These are phyloP conservation scores for Oncopeltus fasciatus DNA, from an alignment of 1,140 invertebrate species.

Conservation along the genomic window DNA sequence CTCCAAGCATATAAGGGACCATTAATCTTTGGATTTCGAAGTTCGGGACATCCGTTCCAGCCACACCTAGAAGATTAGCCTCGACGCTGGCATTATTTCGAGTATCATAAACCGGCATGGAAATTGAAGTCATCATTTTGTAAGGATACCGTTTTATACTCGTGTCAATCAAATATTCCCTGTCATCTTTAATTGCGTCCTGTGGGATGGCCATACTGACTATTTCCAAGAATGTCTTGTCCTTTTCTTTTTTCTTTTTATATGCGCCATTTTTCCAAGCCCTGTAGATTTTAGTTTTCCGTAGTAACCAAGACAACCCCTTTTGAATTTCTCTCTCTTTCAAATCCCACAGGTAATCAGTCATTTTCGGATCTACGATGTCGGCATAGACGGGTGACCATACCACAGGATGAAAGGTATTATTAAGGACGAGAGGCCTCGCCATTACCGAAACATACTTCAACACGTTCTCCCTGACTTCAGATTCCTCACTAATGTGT, in stretches of 20 bases:
- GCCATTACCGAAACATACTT: constrained; percentile 85
- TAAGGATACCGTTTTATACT: constrained; percentile 42
- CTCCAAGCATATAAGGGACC: constrained; percentile 73
- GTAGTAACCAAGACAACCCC: no score
- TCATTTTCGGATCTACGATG: constrained; percentile 73
- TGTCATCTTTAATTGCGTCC: no score
- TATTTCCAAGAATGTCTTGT: no score
- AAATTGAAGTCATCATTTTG: constrained; percentile 75
- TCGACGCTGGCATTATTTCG: constrained; percentile 62
- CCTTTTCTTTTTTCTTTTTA: no score
- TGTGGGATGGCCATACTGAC: no score
- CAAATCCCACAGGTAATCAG: constrained; percentile 75
- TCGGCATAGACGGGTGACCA: constrained; percentile 91
- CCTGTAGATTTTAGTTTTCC: no score
- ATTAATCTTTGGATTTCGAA: constrained; percentile 76
- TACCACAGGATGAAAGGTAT: constrained; percentile 60
- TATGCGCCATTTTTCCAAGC: no score
- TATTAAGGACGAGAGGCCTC: constrained; percentile 66
- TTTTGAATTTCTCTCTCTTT: constrained; percentile 62
- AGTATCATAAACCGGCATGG: constrained; percentile 78
- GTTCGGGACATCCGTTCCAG: constrained; percentile 83
- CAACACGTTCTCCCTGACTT: constrained; percentile 85
- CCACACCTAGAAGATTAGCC: constrained; percentile 80
- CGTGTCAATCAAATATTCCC: no score
- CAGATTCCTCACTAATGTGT: constrained; percentile 74